These are phyloP conservation scores for Plebejus argus DNA, from an alignment of 2,888 invertebrate species.

Conservation along the genomic window DNA sequence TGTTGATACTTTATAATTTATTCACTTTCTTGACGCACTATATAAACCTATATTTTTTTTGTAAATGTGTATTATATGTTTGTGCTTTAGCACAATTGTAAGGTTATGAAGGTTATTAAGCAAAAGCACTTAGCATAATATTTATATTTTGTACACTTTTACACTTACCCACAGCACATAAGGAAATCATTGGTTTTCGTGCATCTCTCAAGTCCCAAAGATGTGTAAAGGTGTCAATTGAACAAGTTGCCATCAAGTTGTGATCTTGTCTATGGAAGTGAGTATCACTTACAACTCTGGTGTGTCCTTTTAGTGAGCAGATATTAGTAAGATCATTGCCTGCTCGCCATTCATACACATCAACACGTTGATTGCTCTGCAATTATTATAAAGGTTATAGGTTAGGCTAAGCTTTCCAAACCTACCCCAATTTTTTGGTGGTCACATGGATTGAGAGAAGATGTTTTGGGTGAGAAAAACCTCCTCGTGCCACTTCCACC, in stretches of 20 bases:
- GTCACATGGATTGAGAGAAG: too few relatives aligned
- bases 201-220: constrained; percentile 96
- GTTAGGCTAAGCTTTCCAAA: too few relatives aligned
- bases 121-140: not conserved
- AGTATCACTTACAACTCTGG: constrained; percentile 92
- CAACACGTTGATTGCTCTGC: constrained; percentile 93
- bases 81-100: not conserved
- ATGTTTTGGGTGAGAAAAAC: too few relatives aligned
- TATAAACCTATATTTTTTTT: too few relatives aligned
- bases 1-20: too few relatives aligned
- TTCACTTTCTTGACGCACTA: too few relatives aligned
- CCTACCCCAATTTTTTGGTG: too few relatives aligned
- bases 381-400: constrained; percentile 28
- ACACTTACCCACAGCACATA: constrained; percentile 91
- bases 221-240: constrained; percentile 95
- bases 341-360: constrained; percentile 90
- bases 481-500: too few relatives aligned
- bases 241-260: constrained; percentile 87
- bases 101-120: not conserved
- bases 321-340: constrained; percentile 86
- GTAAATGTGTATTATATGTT: too few relatives aligned
- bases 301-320: constrained; percentile 89
- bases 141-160: not conserved
- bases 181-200: constrained; percentile 89
- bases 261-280: constrained; percentile 90